Percentiles rank a stretch among this genome's conserved stretches.
Evolutionary conservation across 2,888 invertebrate genomes (phyloP).

Genomic region (Pocota personata): DNA sequence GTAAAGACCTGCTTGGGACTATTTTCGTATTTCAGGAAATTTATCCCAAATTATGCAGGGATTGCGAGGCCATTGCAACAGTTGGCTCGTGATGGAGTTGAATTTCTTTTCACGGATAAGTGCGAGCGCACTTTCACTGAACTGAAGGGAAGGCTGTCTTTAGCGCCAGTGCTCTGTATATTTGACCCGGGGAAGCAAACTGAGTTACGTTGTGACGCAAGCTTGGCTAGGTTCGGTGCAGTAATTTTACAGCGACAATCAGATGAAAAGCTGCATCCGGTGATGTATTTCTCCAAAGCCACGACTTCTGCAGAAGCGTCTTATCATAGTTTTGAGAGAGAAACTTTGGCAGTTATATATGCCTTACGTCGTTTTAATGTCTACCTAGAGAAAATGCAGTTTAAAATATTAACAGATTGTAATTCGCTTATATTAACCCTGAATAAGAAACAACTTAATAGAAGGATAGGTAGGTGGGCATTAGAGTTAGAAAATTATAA

Average conservation of each 20-base stretch:
- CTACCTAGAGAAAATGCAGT: background rate
- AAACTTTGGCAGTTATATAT: background rate
- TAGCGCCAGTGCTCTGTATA: conserved; percentile 75
- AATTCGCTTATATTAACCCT: conserved; percentile 75
- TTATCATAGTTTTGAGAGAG: conserved; percentile 1
- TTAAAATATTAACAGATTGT: conserved; percentile 74
- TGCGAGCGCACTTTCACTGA: conserved; percentile 9
- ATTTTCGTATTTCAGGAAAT: conserved; percentile 61
- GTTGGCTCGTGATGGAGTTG: conserved; percentile 9
- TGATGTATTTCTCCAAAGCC: conserved; percentile 74
- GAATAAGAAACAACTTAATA: conserved; percentile 75
- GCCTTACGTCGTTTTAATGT: background rate
- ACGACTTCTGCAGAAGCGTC: background rate
- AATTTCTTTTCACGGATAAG: conserved; percentile 25
- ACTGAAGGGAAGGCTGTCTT: too few species aligned
- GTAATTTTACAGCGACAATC: conserved; percentile 74
- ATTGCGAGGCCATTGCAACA: conserved; percentile 48
- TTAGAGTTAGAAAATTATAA: conserved; percentile 58
- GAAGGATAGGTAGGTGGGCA: conserved; percentile 77
- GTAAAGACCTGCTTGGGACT: conserved; percentile 57
- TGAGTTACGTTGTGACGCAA: conserved; percentile 77
- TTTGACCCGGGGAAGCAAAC: conserved; percentile 74
- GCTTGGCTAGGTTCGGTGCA: conserved; percentile 75
- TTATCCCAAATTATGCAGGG: conserved; percentile 51
- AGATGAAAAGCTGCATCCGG: conserved; percentile 74